These are phyloP conservation scores for Zapornia atra DNA, from an alignment of 2,113 vertebrate genomes.

Conservation along the genomic window DNA sequence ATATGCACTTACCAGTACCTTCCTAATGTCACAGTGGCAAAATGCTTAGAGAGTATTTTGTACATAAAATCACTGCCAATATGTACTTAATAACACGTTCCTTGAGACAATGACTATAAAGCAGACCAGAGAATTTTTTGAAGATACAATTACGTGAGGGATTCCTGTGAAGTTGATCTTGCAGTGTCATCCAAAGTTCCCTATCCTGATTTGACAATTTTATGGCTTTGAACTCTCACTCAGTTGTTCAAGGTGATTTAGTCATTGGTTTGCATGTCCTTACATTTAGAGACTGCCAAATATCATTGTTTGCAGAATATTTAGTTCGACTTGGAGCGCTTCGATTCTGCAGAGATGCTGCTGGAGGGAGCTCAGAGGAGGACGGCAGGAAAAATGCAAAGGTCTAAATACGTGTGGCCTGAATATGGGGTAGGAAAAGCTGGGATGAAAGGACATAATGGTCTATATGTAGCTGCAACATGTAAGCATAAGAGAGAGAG, in stretches of 20 bases:
- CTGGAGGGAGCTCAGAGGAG: background rate
- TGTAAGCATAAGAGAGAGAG: constrained; percentile 9
- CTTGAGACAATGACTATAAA: background rate
- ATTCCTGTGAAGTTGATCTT: constrained; percentile 40
- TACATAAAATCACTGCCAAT: background rate
- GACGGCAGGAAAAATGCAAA: background rate
- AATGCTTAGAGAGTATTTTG: background rate
- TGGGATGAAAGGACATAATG: background rate
- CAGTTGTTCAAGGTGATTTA: constrained; percentile 59
- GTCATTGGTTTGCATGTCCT: constrained; percentile 23
- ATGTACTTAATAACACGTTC: background rate
- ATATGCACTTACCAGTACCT: background rate
- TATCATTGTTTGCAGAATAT: background rate
- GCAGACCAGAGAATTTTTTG: background rate
- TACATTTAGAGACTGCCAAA: constrained; percentile 6
- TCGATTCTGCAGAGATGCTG: background rate
- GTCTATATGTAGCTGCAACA: background rate
- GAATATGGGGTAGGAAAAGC: background rate
- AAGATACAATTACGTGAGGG: background rate
- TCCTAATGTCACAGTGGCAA: background rate
- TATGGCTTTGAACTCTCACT: constrained; percentile 51
- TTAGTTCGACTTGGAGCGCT: background rate
- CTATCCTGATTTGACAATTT: constrained; percentile 34
- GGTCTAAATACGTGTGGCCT: background rate
- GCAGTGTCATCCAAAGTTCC: constrained; percentile 60